Percentiles rank a stretch among this genome's conserved stretches.
These are phyloP conservation scores for Caenorhabditis panamensis DNA, from an alignment of 2,888 invertebrate genomes.

Conservation along the genomic window DNA sequence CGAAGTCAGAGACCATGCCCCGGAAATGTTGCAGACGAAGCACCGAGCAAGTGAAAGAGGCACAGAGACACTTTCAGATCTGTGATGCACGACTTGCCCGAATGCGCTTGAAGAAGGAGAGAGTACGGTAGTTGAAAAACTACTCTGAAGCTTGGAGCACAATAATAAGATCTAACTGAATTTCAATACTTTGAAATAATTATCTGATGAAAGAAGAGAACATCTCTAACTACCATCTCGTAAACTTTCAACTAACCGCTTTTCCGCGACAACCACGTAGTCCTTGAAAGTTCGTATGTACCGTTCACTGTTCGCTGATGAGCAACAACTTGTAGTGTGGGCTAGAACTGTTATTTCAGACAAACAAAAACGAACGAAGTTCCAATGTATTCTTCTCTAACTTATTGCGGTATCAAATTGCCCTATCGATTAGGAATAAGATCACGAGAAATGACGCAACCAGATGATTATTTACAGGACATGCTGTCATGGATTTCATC, in stretches of 20 bases:
- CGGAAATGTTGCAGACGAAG: conserved; percentile 17
- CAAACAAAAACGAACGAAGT: conserved; percentile 1
- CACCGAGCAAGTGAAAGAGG: not conserved
- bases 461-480: not conserved
- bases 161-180: not conserved
- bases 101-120: conserved; percentile 3
- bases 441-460: not conserved
- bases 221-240: too few relatives aligned
- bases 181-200: not conserved
- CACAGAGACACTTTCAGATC: conserved; percentile 11
- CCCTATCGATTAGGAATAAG: not conserved
- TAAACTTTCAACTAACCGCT: too few relatives aligned
- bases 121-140: conserved; percentile 10
- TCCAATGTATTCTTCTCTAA: not conserved
- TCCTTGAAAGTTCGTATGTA: too few relatives aligned
- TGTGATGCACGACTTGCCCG: conserved; percentile 26
- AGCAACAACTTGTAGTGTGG: too few relatives aligned
- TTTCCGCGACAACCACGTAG: too few relatives aligned
- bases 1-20: conserved; percentile 23
- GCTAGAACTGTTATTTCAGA: too few relatives aligned
- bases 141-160: not conserved
- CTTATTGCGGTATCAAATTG: not conserved
- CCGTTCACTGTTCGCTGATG: too few relatives aligned
- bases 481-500: too few relatives aligned
- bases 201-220: too few relatives aligned